phyloP scores from a whole-genome alignment of 2,113 vertebrate genomes.

The Acrocephalus arundinaceus region DNA sequence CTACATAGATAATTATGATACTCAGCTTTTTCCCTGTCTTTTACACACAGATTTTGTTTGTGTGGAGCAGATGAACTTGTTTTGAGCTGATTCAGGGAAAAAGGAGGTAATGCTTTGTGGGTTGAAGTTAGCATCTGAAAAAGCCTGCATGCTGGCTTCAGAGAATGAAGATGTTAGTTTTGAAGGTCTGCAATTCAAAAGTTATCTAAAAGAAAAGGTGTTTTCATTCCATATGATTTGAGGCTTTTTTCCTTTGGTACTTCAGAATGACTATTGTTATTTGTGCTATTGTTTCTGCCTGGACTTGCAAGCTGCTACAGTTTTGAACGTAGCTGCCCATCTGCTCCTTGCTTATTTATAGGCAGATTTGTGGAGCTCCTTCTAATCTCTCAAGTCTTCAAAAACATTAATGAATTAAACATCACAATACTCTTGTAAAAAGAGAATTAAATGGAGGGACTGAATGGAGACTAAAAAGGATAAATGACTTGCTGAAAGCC shows the following conservation, averaged over 20 bases:
- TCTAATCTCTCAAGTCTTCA: slow-evolving; percentile 36
- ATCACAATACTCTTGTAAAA: slow-evolving; percentile 35
- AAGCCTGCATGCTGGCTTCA: background rate
- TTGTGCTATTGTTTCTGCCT: slow-evolving; percentile 34
- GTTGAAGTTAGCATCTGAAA: background rate
- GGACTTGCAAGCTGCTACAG: slow-evolving; percentile 30
- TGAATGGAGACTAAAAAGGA: slow-evolving; percentile 27
- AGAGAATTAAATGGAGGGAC: background rate
- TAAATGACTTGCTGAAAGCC: slow-evolving; percentile 40
- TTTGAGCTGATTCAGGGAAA: background rate
- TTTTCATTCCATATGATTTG: background rate
- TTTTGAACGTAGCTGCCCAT: slow-evolving; percentile 32
- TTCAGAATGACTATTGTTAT: background rate
- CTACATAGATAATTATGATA: background rate
- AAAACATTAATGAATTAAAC: slow-evolving; percentile 64
- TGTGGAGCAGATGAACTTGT: background rate
- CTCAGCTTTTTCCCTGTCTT: background rate
- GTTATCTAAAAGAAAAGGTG: background rate
- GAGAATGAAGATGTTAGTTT: background rate
- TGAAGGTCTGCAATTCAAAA: background rate
- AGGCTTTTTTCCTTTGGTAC: background rate
- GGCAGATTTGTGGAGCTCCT: slow-evolving; percentile 25
- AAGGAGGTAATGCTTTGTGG: background rate
- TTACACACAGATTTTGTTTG: background rate
- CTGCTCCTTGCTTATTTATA: slow-evolving; percentile 52